Conservation (phyloP, 2,888 invertebrate genomes). For the Strigamia maritima region DNA sequence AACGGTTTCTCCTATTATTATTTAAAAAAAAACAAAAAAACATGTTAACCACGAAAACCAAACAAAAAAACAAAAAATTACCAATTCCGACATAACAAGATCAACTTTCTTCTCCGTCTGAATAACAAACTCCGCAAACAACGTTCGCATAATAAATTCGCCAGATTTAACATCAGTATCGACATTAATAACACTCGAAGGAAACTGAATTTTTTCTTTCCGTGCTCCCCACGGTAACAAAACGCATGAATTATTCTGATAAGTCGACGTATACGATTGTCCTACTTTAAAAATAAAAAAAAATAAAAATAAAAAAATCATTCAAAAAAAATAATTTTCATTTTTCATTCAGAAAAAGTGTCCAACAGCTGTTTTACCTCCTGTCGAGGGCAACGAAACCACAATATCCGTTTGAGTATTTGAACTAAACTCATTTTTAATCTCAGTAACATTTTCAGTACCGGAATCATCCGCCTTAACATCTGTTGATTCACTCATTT, state of each 20-base stretch:
- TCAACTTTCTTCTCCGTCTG: constrained; percentile 96
- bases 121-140: constrained; percentile 91
- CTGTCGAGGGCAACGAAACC: neutral
- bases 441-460: neutral
- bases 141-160: constrained; percentile 90
- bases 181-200: constrained; percentile 51
- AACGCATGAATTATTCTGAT: neutral
- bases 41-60: no score
- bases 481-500: neutral
- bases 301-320: neutral
- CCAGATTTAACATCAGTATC: constrained; percentile 66
- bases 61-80: constrained; percentile 51
- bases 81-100: constrained; percentile 85
- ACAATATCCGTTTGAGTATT: neutral
- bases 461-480: neutral
- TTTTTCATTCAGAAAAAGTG: neutral
- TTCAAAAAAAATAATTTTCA: neutral
- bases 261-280: constrained; percentile 8
- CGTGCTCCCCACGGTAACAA: constrained; percentile 77
- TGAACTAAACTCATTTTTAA: neutral
- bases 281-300: neutral
- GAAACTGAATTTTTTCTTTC: constrained; percentile 62
- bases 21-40: neutral
- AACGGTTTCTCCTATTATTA: constrained; percentile 91
- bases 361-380: constrained; percentile 1